Evolutionary conservation across 2,888 invertebrate genomes (phyloP).

Genomic region (Agrochola lychnidis): DNA sequence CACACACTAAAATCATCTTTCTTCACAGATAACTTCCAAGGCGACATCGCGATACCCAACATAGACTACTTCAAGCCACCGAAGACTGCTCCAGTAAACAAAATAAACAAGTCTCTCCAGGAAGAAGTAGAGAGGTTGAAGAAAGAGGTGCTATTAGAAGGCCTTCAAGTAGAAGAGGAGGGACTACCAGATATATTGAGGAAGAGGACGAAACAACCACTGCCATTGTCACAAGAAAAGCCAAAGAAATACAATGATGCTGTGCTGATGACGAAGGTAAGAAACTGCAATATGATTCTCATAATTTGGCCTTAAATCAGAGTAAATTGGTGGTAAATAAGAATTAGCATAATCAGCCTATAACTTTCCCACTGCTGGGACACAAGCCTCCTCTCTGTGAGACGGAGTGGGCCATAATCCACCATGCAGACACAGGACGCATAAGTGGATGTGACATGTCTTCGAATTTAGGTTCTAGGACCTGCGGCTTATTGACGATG

Average conservation of each 20-base stretch:
- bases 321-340: too few species aligned
- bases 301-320: too few species aligned
- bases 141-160: conserved; percentile 95
- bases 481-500: too few species aligned
- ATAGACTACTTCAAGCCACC: conserved; percentile 83
- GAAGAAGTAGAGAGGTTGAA: conserved; percentile 95
- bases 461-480: too few species aligned
- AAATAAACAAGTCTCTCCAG: conserved; percentile 92
- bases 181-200: conserved; percentile 94
- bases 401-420: too few species aligned
- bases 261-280: conserved; percentile 82
- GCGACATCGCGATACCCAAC: conserved; percentile 95
- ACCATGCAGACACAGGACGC: too few species aligned
- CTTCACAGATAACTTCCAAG: conserved; percentile 94
- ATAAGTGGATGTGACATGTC: too few species aligned
- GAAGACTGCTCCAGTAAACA: conserved; percentile 80
- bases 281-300: too few species aligned
- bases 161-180: conserved; percentile 96
- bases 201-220: conserved; percentile 93
- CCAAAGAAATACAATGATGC: conserved; percentile 89
- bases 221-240: conserved; percentile 84
- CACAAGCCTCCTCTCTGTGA: too few species aligned
- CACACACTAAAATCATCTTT: conserved; percentile 51
- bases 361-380: too few species aligned
- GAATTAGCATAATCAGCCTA: too few species aligned